Percentiles rank a stretch among this genome's conserved stretches.
These are phyloP conservation scores for Corydoras maculifer DNA, from an alignment of 2,113 vertebrate genomes.

Conservation along the genomic window DNA sequence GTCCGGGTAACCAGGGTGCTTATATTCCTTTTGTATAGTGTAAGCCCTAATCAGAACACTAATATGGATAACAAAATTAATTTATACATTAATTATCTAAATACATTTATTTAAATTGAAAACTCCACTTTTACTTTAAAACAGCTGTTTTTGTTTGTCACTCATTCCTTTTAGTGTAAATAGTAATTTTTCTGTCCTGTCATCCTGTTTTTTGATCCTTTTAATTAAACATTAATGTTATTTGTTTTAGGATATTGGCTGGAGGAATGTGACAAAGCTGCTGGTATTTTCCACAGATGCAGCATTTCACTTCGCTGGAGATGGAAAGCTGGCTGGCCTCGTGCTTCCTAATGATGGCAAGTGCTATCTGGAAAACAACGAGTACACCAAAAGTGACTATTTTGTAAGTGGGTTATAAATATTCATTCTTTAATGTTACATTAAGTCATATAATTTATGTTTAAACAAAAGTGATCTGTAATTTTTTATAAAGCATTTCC, in stretches of 20 bases:
- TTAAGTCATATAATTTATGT: background rate
- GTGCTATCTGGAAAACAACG: slow-evolving; percentile 84
- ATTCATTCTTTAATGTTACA: background rate
- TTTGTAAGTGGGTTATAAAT: slow-evolving; percentile 71
- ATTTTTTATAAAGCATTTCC: too few species aligned
- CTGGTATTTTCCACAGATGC: slow-evolving; percentile 96
- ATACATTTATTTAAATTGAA: too few species aligned
- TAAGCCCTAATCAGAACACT: too few species aligned
- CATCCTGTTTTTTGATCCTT: too few species aligned
- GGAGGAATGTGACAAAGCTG: slow-evolving; percentile 91
- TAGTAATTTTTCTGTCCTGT: background rate
- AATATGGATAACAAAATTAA: too few species aligned
- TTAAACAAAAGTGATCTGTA: too few species aligned
- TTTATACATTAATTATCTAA: too few species aligned
- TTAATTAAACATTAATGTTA: too few species aligned
- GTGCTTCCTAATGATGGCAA: slow-evolving; percentile 92
- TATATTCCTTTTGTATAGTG: too few species aligned
- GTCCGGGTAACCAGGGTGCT: too few species aligned
- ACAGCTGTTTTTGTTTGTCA: too few species aligned
- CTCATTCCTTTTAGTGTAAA: background rate
- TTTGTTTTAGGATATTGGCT: slow-evolving; percentile 73
- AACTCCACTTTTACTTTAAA: too few species aligned
- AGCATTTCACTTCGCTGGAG: slow-evolving; percentile 94
- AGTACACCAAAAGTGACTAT: slow-evolving; percentile 95
- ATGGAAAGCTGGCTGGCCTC: slow-evolving; percentile 93